Conservation (phyloP, 2,888 invertebrate genomes). For the Pristionchus maxplancki region DNA sequence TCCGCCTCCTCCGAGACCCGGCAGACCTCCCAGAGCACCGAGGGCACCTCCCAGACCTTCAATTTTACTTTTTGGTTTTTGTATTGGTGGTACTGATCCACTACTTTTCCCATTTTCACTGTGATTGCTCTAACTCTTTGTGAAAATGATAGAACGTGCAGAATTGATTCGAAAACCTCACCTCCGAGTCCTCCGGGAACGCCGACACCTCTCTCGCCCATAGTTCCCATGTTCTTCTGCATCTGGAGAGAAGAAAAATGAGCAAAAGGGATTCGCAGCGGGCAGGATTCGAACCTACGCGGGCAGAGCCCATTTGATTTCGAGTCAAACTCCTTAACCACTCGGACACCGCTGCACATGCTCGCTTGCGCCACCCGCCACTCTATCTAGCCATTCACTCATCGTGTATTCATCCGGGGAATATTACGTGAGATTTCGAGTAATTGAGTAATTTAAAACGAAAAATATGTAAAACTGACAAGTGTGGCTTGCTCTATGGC, state of each 20-base stretch:
- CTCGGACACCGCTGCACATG: conserved; percentile 55
- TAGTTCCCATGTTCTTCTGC: conserved; percentile 47
- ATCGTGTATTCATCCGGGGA: too few relatives aligned
- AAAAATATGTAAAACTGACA: conserved; percentile 21
- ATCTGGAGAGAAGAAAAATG: conserved; percentile 35
- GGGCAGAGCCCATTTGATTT: conserved; percentile 58
- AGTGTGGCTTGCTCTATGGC: conserved; percentile 49
- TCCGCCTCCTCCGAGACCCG: conserved; percentile 12
- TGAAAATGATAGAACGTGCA: neutral
- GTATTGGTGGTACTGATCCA: too few relatives aligned
- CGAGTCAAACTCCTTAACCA: conserved; percentile 58
- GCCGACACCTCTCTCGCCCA: conserved; percentile 13
- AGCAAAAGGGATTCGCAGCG: conserved; percentile 13
- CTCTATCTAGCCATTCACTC: neutral
- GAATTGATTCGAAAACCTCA: neutral
- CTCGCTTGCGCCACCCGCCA: neutral
- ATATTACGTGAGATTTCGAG: too few relatives aligned
- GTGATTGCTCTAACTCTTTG: too few relatives aligned
- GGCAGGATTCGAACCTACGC: conserved; percentile 59
- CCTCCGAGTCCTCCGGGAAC: conserved; percentile 13
- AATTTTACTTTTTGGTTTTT: neutral
- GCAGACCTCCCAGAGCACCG: conserved; percentile 17
- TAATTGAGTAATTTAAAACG: too few relatives aligned
- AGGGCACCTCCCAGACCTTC: neutral
- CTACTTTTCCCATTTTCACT: too few relatives aligned